A percentile compares a stretch with the other conserved stretches of the same genome.
These are phyloP conservation scores for Disparrhopalites patrizii DNA, from an alignment of 2,888 invertebrate genomes.

Conservation along the genomic window DNA sequence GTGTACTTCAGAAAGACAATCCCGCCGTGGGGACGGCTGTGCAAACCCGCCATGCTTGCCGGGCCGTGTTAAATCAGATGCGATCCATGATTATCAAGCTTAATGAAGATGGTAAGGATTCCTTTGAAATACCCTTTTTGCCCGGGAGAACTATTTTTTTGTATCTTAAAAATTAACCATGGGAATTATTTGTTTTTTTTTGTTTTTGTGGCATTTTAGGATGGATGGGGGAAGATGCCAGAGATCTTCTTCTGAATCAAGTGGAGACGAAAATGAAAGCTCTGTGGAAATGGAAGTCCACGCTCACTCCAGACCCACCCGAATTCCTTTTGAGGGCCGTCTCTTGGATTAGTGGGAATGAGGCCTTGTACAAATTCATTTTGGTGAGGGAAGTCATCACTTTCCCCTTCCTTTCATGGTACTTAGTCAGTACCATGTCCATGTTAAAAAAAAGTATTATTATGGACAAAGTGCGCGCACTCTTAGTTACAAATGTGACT, in stretches of 20 bases:
- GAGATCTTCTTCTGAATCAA: constrained; percentile 55
- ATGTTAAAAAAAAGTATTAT: no score
- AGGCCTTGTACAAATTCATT: no score
- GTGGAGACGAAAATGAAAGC: constrained; percentile 59
- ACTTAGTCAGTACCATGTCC: no score
- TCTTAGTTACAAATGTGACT: no score
- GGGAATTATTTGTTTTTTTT: not conserved
- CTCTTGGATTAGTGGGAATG: constrained; percentile 51
- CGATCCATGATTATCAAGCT: constrained; percentile 57
- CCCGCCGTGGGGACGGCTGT: constrained; percentile 63
- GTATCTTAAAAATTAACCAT: no score
- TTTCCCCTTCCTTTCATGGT: no score
- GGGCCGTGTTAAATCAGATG: constrained; percentile 60
- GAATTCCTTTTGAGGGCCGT: constrained; percentile 48
- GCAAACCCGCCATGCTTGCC: constrained; percentile 62
- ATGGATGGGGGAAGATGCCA: constrained; percentile 60
- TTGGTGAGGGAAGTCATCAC: no score
- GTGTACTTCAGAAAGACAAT: constrained; percentile 57
- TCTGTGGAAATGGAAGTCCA: constrained; percentile 50
- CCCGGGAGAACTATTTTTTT: no score
- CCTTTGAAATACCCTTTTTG: no score
- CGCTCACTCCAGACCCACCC: constrained; percentile 51
- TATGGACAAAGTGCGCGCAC: no score
- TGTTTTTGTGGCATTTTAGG: constrained; percentile 50
- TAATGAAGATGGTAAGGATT: constrained; percentile 55